These are phyloP conservation scores for Tichodroma muraria DNA, from an alignment of 2,113 vertebrate species.

Conservation along the genomic window DNA sequence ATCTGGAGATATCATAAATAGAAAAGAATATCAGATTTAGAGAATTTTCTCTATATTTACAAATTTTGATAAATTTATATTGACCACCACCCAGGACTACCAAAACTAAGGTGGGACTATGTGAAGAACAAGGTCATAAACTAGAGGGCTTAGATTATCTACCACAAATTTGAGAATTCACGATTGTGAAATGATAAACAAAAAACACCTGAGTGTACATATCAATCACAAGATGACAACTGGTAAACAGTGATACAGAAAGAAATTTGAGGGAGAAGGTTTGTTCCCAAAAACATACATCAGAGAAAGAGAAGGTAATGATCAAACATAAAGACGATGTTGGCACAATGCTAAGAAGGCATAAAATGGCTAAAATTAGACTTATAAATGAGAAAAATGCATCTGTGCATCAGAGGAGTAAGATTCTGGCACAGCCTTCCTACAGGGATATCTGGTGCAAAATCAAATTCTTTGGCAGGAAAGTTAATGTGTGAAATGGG, in stretches of 20 bases:
- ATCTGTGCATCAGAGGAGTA: neutral
- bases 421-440: neutral
- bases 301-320: neutral
- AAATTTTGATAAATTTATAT: neutral
- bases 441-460: neutral
- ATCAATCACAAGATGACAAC: slow-evolving; percentile 15
- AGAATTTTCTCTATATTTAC: no score
- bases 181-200: neutral
- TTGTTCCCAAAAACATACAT: neutral
- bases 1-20: neutral
- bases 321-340: neutral
- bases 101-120: neutral
- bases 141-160: neutral
- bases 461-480: neutral
- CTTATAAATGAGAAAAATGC: neutral
- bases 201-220: slow-evolving; percentile 13
- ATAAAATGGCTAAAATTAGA: neutral
- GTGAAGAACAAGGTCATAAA: neutral
- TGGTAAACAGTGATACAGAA: neutral
- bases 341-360: neutral
- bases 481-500: neutral
- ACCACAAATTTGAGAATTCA: neutral
- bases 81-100: neutral
- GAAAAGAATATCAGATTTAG: neutral
- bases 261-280: neutral